These are phyloP conservation scores for Sebastes wilsoni DNA, from an alignment of 2,797 vertebrate genomes.

Conservation along the genomic window DNA sequence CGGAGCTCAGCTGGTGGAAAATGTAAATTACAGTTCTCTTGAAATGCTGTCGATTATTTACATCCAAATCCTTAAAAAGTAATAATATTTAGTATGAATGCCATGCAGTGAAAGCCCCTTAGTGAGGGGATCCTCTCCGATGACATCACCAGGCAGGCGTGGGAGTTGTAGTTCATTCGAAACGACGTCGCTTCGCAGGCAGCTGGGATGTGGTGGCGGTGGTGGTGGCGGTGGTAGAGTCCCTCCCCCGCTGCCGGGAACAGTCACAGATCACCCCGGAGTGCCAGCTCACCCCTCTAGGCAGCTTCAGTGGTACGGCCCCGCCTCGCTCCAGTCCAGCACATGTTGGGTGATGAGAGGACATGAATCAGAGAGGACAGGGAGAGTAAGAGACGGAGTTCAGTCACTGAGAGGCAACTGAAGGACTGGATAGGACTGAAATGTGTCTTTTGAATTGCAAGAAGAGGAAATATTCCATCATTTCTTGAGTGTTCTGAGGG, in stretches of 20 bases:
- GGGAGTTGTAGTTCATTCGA: conserved; percentile 54
- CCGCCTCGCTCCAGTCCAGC: conserved; percentile 49
- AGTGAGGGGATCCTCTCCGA: conserved; percentile 50
- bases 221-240: conserved; percentile 7
- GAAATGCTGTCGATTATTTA: not conserved
- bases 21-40: not conserved
- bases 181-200: conserved; percentile 13
- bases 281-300: conserved; percentile 67
- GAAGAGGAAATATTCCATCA: not conserved
- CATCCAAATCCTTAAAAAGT: not conserved
- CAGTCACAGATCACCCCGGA: conserved; percentile 39
- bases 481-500: not conserved
- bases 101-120: not conserved
- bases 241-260: conserved; percentile 63
- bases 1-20: conserved; percentile 12
- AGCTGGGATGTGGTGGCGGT: conserved; percentile 21
- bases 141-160: conserved; percentile 47
- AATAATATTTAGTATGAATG: not conserved
- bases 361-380: conserved; percentile 55
- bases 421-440: not conserved
- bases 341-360: conserved; percentile 61
- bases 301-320: conserved; percentile 50
- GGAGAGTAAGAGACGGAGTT: conserved; percentile 22
- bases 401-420: not conserved
- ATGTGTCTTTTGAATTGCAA: not conserved